Evolutionary conservation across 2,797 vertebrate genomes (phyloP), one percentile per base, ranked within the genome.

Genomic region (Anas bernieri): DNA sequence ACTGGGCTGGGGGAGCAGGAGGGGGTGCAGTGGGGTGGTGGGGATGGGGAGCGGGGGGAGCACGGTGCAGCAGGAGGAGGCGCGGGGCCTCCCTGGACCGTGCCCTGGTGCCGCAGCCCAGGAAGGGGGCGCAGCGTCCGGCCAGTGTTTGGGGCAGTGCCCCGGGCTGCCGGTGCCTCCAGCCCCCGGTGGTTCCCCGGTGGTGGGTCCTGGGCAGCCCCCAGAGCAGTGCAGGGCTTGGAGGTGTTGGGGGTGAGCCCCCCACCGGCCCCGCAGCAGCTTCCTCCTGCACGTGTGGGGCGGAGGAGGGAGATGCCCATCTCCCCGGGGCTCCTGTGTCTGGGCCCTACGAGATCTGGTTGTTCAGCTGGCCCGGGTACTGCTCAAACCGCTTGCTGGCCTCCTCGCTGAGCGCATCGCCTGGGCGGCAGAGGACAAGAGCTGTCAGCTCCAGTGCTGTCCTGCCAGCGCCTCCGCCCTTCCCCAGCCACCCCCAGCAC

Each of bases 301-400:
- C 7, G 41, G 91, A 41, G 70, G 88, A n/a, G 76, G 92, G 83
- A 70, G 90, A 75, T 63, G 76, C 83, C 70, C 5, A 1, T 94
- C 54, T 90, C 76, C 87, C 28, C 13, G 10, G 45, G 84, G 54
- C 17, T 28, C 26, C 17, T 26, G 62, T 10, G 41, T 54, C 0
- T 0, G 62, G 43, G 56, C 61, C 72, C 97, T 96, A 98, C 7
- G 97, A 86, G 6, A 99, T 98, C 97, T 99, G 99, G 97, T 99
- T 99, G 94, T 99, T 99, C 55, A 99, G 98, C 97, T 99, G 99
- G 56, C 99, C 99, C 0, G 99, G 99, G 92, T 99, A 99, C 96
- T 99, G 99, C 95, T 99, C 99, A 70, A 99, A 99, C 88, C 97
- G 97, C 96, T 97, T 98, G 98, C 98, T 99, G 46, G 99, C 99